Base-by-base conservation (phyloP, 2,888 invertebrate species). In the Herminia tarsipennalis region DNA sequence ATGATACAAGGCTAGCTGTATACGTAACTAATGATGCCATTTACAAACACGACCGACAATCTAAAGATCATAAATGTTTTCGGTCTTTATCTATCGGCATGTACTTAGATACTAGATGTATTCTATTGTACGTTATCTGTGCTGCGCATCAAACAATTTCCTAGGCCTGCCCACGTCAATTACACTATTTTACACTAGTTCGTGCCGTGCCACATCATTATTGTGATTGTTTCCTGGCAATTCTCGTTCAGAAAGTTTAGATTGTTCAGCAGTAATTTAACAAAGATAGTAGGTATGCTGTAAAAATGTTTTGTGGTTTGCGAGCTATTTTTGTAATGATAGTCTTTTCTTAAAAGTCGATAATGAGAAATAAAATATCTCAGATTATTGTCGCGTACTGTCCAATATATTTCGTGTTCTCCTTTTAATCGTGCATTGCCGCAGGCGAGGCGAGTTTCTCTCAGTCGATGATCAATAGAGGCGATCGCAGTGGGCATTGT, bases 151-250 rank as follows among this genome's bases (percentile, higher is more conserved):
- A 61, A 39, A 51, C 64, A 56, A 56, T 65, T 72, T 73, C 62
- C 65, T 64, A 70, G 68, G 53, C 47, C 62, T 66, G 61, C 62
- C 64, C 70, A 68, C 61, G 66, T 70, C 74, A 66, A 72, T 75
- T 69, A 77, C 61, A 57, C 55, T 61, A 66, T 70, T 73, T 69
- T 65, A 63, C 66, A 71, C 62, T 64, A 63, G 59, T 66, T 66
- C 59, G 63, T 57, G 66, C 51, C 38, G 47, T 52, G 57, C 53
- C 63, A 59, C 50, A 59, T 63, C 45, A 57, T 66, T 64, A 61
- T 60, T 52, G 48, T 46, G 60, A 70, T 73, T 65, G 67, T 66
- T 71, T 71, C 70, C 73, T 64, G 58, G 56, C 57, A 57, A 38
- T 47, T 57, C 39, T 48, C 47, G 44, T 46, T 48, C 50, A 22